Conservation (phyloP, 2,113 vertebrate species). For the Macroglossus sobrinus region DNA sequence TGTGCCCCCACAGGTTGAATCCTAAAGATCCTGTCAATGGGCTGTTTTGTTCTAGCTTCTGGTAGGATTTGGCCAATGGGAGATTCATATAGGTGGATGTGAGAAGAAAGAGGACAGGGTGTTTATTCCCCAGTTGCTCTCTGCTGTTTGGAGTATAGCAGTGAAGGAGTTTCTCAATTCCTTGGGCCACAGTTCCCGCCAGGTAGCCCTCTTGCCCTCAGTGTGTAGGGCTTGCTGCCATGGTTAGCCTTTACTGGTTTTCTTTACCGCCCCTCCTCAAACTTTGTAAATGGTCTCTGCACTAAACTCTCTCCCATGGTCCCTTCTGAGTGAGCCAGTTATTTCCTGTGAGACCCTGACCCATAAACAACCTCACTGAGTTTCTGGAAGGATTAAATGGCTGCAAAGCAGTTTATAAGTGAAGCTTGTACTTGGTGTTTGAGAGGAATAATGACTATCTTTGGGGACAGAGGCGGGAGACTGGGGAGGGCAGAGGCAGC, state of each 20-base stretch:
- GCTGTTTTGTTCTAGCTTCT: background rate
- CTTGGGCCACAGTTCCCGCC: background rate
- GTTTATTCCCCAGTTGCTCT: too few species aligned
- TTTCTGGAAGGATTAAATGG: background rate
- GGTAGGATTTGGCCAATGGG: background rate
- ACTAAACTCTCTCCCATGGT: background rate
- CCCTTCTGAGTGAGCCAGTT: background rate
- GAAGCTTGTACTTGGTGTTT: background rate
- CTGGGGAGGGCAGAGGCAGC: background rate
- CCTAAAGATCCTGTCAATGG: accelerated
- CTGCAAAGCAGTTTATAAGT: background rate
- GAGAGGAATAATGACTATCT: background rate
- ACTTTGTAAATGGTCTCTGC: background rate
- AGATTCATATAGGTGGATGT: background rate
- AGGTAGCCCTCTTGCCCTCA: background rate
- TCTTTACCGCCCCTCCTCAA: too few species aligned
- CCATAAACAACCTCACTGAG: background rate
- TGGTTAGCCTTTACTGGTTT: background rate
- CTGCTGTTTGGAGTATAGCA: background rate
- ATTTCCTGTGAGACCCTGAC: background rate
- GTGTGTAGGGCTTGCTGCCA: background rate
- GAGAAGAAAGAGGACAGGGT: background rate
- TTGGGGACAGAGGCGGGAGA: background rate
- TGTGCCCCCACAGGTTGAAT: background rate
- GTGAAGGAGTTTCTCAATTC: background rate